Evolutionary conservation across 2,113 vertebrate genomes (phyloP).

Genomic region (Salvator merianae): DNA sequence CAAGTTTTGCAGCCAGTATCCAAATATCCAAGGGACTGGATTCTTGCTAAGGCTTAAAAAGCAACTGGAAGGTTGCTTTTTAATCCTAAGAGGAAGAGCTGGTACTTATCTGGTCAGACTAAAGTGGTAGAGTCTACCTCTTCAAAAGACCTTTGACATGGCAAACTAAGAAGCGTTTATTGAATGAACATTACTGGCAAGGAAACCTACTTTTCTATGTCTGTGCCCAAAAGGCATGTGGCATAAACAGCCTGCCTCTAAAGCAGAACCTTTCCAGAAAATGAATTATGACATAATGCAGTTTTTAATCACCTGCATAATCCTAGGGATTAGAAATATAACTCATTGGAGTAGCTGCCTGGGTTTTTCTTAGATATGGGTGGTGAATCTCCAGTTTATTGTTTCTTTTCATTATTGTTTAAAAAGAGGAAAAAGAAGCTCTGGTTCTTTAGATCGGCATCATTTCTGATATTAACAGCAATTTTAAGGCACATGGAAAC

Average conservation of each 20-base stretch:
- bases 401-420: no score
- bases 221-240: not conserved
- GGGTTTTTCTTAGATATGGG: not conserved
- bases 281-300: not conserved
- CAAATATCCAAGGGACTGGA: not conserved
- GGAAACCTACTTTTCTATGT: not conserved
- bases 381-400: not conserved
- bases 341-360: not conserved
- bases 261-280: not conserved
- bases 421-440: no score
- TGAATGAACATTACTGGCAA: not conserved
- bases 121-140: not conserved
- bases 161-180: not conserved
- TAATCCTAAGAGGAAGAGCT: not conserved
- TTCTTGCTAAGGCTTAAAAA: not conserved
- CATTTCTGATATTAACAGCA: no score
- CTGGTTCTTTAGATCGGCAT: no score
- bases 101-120: not conserved
- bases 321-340: not conserved
- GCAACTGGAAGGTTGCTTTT: not conserved
- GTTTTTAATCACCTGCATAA: not conserved
- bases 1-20: not conserved
- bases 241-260: not conserved
- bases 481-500: no score
- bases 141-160: not conserved